phyloP scores from a whole-genome alignment of 2,797 vertebrate genomes.

The Intellagama lesueurii region DNA sequence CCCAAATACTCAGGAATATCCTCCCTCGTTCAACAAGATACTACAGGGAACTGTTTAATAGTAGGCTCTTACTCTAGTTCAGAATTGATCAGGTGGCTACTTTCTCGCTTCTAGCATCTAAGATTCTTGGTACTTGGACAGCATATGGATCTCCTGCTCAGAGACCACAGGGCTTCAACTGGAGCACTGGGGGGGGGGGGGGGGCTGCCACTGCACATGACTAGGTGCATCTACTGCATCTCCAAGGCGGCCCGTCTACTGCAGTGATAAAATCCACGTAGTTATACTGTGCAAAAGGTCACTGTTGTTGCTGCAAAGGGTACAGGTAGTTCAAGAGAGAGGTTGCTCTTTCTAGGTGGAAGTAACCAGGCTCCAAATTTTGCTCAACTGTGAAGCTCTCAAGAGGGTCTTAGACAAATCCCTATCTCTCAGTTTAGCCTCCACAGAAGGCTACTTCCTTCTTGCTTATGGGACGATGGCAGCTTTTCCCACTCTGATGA shows the following conservation, averaged over 20 bases:
- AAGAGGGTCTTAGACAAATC: neutral
- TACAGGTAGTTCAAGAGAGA: neutral
- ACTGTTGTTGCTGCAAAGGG: neutral
- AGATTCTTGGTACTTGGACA: too few species aligned
- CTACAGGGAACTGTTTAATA: neutral
- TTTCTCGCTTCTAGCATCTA: neutral
- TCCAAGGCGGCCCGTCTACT: neutral
- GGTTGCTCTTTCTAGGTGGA: neutral
- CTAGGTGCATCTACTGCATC: neutral
- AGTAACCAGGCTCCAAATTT: neutral
- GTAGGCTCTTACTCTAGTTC: neutral
- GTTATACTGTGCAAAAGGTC: neutral
- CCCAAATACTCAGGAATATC: neutral
- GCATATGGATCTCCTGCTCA: neutral
- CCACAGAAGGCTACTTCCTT: neutral
- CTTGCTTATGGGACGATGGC: neutral
- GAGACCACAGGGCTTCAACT: neutral
- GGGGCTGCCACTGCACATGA: too few species aligned
- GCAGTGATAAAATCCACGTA: neutral
- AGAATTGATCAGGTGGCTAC: neutral
- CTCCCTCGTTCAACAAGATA: neutral
- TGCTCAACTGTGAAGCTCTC: neutral
- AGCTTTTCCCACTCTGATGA: neutral
- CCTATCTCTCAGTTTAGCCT: neutral
- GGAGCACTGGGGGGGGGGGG: neutral